Conservation (phyloP, 2,888 invertebrate species). For the Helleia helle region DNA sequence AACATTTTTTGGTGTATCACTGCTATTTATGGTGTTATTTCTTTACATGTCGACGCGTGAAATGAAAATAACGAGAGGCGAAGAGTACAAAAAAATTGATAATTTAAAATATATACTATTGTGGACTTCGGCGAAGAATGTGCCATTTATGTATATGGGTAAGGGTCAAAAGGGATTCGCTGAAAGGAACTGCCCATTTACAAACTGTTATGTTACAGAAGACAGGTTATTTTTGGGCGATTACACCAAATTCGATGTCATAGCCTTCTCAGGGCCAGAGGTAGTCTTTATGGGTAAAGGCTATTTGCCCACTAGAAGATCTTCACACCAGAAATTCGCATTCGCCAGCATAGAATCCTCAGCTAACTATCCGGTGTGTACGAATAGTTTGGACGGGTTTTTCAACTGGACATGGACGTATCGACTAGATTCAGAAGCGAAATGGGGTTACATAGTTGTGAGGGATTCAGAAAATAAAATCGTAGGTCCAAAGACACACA, state of each 20-base stretch:
- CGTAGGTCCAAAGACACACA: conserved; percentile 40
- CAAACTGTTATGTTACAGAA: conserved; percentile 43
- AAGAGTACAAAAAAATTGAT: no score
- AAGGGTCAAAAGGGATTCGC: conserved; percentile 31
- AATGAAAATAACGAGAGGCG: no score
- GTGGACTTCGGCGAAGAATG: conserved; percentile 33
- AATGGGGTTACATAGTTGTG: conserved; percentile 47
- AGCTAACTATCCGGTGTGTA: conserved; percentile 39
- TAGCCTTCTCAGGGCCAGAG: conserved; percentile 43
- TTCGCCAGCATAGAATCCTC: conserved; percentile 48
- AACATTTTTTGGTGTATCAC: no score
- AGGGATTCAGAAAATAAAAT: conserved; percentile 31
- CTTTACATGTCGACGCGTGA: no score
- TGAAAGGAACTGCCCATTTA: conserved; percentile 33
- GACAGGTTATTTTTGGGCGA: conserved; percentile 29
- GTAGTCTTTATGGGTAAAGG: conserved; percentile 19
- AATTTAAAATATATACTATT: conserved; percentile 35
- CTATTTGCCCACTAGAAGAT: conserved; percentile 31
- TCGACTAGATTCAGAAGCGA: conserved; percentile 40
- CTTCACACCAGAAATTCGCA: conserved; percentile 41
- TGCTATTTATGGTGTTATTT: no score
- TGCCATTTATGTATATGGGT: conserved; percentile 37
- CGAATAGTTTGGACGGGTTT: conserved; percentile 30
- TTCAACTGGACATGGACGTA: conserved; percentile 64
- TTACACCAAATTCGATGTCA: conserved; percentile 38